These are phyloP conservation scores for Rhadina sibilatrix DNA, from an alignment of 2,113 vertebrate genomes.

Conservation along the genomic window DNA sequence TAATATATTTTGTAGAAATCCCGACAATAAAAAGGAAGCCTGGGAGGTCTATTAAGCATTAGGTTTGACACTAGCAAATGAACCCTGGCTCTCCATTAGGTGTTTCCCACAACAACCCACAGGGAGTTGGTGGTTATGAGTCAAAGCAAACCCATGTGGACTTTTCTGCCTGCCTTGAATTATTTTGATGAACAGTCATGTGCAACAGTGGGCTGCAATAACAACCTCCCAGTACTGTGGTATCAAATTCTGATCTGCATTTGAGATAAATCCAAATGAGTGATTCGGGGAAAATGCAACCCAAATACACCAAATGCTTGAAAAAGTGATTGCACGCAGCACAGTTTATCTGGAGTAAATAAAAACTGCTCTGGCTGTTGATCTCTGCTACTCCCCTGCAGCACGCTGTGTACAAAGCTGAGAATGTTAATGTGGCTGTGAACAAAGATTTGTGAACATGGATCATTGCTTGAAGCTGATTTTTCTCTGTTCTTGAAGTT, in stretches of 20 bases:
- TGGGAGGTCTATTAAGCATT: neutral
- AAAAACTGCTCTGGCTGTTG: neutral
- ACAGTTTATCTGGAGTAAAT: neutral
- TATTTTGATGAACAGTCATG: neutral
- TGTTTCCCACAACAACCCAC: neutral
- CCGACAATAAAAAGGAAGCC: neutral
- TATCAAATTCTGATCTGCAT: neutral
- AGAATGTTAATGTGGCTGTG: neutral
- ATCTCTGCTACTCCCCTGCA: neutral
- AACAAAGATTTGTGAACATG: neutral
- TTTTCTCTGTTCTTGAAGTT: neutral
- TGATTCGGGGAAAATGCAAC: neutral
- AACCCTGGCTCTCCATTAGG: neutral
- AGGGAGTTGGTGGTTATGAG: neutral
- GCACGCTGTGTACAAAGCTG: neutral
- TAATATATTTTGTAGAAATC: neutral
- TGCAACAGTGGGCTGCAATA: neutral
- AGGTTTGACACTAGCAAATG: neutral
- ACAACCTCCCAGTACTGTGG: neutral
- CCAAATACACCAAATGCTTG: neutral
- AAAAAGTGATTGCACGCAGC: neutral
- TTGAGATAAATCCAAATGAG: neutral
- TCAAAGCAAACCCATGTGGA: neutral
- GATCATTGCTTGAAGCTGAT: conserved; percentile 9
- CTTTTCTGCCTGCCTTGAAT: neutral